Evolutionary conservation across 2,113 vertebrate genomes (phyloP).

Genomic region (Danionella cerebrum): DNA sequence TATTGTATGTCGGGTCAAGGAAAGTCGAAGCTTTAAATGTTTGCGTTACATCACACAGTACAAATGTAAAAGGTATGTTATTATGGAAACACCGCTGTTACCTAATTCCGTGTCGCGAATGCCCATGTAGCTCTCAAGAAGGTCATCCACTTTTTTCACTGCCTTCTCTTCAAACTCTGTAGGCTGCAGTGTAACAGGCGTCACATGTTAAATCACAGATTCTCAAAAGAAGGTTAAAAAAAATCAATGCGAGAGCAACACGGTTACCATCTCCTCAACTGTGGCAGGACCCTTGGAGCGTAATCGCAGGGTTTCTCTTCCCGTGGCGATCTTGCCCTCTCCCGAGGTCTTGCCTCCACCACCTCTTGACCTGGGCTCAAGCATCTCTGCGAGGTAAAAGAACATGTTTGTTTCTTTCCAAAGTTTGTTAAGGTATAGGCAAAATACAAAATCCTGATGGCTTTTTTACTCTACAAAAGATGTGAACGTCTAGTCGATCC

Average conservation of each 20-base stretch:
- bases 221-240: not conserved
- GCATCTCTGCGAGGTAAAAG: slow-evolving; percentile 67
- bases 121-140: slow-evolving; percentile 96
- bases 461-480: too few species aligned
- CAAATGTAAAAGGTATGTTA: too few species aligned
- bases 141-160: slow-evolving; percentile 84
- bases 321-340: slow-evolving; percentile 68
- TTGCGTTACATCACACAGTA: too few species aligned
- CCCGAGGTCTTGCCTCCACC: slow-evolving; percentile 56
- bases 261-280: slow-evolving; percentile 78
- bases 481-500: too few species aligned
- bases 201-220: not conserved
- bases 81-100: slow-evolving; percentile 64
- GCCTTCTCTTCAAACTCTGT: slow-evolving; percentile 86
- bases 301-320: slow-evolving; percentile 80
- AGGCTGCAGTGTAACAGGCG: too few species aligned
- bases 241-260: too few species aligned
- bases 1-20: too few species aligned
- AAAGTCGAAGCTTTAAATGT: too few species aligned
- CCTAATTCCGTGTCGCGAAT: slow-evolving; percentile 91
- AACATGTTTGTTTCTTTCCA: not conserved
- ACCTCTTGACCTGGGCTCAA: slow-evolving; percentile 78
- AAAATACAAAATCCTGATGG: too few species aligned
- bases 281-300: slow-evolving; percentile 84
- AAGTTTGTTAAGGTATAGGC: too few species aligned